A percentile compares a stretch with the other conserved stretches of the same genome.
Evolutionary conservation across 2,797 vertebrate genomes (phyloP).

Genomic region (Psittacula echo): DNA sequence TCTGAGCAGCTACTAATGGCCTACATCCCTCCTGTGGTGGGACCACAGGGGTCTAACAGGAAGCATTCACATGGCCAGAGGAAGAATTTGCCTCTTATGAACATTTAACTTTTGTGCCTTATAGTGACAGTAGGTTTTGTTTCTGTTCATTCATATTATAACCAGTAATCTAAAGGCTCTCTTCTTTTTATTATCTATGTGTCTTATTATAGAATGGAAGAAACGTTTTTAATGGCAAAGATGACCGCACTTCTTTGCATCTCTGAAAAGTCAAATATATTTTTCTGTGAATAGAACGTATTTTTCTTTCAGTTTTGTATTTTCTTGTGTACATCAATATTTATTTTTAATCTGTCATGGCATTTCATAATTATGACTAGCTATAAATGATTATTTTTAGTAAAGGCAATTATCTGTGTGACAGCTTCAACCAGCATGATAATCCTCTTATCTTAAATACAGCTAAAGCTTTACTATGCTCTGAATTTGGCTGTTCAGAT

Average conservation of each 20-base stretch:
- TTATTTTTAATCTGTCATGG: not conserved
- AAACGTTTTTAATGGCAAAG: not conserved
- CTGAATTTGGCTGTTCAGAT: not conserved
- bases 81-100: not conserved
- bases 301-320: not conserved
- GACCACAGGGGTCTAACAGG: not conserved
- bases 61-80: not conserved
- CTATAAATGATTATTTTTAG: constrained; percentile 46
- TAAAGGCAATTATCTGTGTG: constrained; percentile 27
- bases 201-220: not conserved
- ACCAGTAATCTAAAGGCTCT: not conserved
- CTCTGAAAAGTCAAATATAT: not conserved
- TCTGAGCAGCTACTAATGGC: not conserved
- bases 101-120: not conserved
- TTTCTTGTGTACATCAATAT: not conserved
- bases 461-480: constrained; percentile 1
- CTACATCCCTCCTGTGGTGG: not conserved
- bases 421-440: constrained; percentile 16
- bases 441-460: constrained; percentile 35
- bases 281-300: not conserved
- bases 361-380: not conserved
- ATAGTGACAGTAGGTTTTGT: not conserved
- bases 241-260: not conserved
- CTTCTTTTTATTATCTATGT: not conserved
- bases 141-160: not conserved